Percentiles rank a stretch among this genome's conserved stretches.
Evolutionary conservation across 2,113 vertebrate species (phyloP).

Genomic region (Micronycteris hirsuta): DNA sequence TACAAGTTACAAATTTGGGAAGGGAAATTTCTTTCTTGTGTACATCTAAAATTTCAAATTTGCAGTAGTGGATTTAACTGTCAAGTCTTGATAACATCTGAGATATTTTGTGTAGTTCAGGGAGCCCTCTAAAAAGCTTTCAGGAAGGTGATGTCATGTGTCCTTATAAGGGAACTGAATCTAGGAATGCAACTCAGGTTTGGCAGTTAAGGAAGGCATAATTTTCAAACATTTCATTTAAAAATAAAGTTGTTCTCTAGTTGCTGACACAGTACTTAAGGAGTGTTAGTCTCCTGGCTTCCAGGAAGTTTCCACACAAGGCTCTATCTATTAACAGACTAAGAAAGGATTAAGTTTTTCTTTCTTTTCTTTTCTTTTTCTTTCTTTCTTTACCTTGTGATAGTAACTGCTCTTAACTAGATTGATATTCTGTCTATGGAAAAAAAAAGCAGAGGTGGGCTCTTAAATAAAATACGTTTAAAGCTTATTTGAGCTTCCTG

Average conservation of each 20-base stretch:
- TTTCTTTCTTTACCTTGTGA: neutral
- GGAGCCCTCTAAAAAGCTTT: slow-evolving; percentile 60
- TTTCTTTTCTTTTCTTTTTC: neutral
- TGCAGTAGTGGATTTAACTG: slow-evolving; percentile 34
- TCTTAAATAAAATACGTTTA: neutral
- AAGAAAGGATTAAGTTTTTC: slow-evolving; percentile 5
- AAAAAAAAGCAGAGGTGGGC: neutral
- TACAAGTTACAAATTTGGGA: slow-evolving; percentile 33
- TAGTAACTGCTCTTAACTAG: neutral
- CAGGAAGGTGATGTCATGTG: slow-evolving; percentile 47
- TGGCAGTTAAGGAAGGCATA: slow-evolving; percentile 68
- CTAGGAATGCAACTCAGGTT: slow-evolving; percentile 31
- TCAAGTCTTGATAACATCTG: neutral
- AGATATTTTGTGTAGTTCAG: slow-evolving; percentile 35
- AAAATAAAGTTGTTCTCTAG: slow-evolving; percentile 62
- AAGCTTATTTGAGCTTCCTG: neutral
- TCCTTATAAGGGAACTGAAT: slow-evolving; percentile 58
- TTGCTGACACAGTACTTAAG: slow-evolving; percentile 61
- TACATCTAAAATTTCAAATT: slow-evolving; percentile 45
- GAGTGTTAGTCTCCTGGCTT: slow-evolving; percentile 63
- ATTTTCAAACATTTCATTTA: slow-evolving; percentile 73
- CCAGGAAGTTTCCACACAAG: neutral
- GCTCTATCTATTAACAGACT: slow-evolving; percentile 50
- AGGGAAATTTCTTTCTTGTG: slow-evolving; percentile 46
- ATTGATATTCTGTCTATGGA: neutral